Evolutionary conservation across 2,113 vertebrate genomes (phyloP).

Genomic region (Eudyptes chrysolophus): DNA sequence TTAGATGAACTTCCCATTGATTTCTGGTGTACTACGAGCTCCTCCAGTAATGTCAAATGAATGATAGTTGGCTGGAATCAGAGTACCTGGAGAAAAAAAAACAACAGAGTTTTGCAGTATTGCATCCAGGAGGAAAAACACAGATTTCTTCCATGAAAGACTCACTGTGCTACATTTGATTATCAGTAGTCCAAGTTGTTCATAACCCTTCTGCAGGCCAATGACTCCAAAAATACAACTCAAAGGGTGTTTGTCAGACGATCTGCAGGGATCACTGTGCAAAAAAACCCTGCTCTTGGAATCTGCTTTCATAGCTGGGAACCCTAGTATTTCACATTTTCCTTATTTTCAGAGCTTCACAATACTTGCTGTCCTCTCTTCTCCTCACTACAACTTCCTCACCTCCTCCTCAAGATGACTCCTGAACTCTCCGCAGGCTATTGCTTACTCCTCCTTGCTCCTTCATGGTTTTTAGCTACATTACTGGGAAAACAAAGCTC

Average conservation of each 20-base stretch:
- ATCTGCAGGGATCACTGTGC: neutral
- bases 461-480: neutral
- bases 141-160: neutral
- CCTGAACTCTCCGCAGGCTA: neutral
- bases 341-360: neutral
- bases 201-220: neutral
- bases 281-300: neutral
- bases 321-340: neutral
- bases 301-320: neutral
- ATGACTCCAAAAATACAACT: neutral
- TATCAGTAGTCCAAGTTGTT: neutral
- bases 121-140: neutral
- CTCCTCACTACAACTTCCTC: neutral
- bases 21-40: neutral
- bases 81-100: neutral
- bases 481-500: neutral
- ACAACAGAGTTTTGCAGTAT: neutral
- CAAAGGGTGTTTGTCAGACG: neutral
- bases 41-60: neutral
- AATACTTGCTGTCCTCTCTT: neutral
- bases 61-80: neutral
- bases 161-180: neutral
- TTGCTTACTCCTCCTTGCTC: neutral
- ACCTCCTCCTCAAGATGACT: neutral
- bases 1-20: neutral